Evolutionary conservation across 92 coral and sea anemone genomes (phyloP), one percentile per base, ranked within the genome.

Genomic region (Palythoa grandis): DNA sequence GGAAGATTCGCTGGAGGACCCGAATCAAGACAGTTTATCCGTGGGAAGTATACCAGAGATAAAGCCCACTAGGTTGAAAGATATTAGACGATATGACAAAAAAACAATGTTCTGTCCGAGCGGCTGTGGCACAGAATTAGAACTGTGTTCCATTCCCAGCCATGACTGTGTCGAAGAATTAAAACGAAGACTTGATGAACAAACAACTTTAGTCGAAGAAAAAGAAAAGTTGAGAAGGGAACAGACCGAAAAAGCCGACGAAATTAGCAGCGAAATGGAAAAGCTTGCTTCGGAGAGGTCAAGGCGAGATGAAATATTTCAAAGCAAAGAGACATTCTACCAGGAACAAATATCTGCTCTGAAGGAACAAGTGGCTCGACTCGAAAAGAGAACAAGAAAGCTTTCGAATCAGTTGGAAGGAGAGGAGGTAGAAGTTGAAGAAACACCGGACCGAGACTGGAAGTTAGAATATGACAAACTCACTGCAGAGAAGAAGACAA

Each of bases 61-160:
- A 24, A 80, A 80, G 66, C 85, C 85, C 1, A 80, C 85, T 66
- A 74, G 85, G 54, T 70, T 94, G 89, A 92, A 87, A 77, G 98
- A 94, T 82, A 92, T 94, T 91, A 88, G 98, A 54, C 92, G 98
- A 23, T 94, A 94, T 74, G 98, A 92, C 83, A 94, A 94, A 87
- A 92, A 90, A 88, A 94, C 98, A 19, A 89, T 94, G 38, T 53
- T 88, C 48, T 94, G 98, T 88, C 94, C 98, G 23, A 91, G 98
- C 40, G 98, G 98, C 48, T 94, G 98, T 43, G 92, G 91, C 7
- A 86, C 72, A 19, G 96, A 94, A 73, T 74, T 94, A 22, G 91
- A 86, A 22, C 80, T 94, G 48, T 19, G 58, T 54, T 94, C 91
- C 53, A 92, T 94, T 47, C 91, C 95, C 11, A 58, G 54, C 0